Conservation (phyloP, 2,888 invertebrate species). For the Cephus runcator region DNA sequence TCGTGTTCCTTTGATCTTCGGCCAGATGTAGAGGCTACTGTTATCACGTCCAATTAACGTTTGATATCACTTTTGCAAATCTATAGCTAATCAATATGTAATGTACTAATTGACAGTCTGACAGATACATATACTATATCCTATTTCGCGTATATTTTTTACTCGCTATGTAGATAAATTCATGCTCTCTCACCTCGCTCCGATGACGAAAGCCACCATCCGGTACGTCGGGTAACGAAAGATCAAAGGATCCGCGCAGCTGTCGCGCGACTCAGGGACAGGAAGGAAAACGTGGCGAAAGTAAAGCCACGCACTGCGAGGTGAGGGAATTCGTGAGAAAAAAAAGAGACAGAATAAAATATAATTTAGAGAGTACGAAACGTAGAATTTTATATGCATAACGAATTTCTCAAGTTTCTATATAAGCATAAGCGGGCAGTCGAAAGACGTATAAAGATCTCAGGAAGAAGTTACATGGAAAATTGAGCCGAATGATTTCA, state of each 20-base stretch:
- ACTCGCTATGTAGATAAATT: not conserved
- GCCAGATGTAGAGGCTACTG: not conserved
- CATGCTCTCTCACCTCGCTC: not conserved
- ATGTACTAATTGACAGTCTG: not conserved
- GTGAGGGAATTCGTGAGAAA: not conserved
- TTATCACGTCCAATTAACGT: not conserved
- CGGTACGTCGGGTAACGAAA: not conserved
- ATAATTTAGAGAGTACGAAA: not conserved
- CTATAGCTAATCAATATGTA: not conserved
- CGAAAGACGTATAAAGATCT: not conserved
- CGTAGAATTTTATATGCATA: not conserved
- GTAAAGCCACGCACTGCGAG: not conserved
- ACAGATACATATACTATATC: not conserved
- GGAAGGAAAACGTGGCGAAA: slow-evolving; percentile 11
- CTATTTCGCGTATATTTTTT: not conserved
- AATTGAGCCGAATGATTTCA: not conserved
- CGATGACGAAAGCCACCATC: not conserved
- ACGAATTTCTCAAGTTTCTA: not conserved
- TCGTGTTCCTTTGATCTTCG: not conserved
- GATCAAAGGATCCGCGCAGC: slow-evolving; percentile 23
- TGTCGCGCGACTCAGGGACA: slow-evolving; percentile 12
- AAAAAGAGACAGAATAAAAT: not conserved
- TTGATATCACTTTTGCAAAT: not conserved
- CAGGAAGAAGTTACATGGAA: not conserved
- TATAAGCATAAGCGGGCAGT: not conserved